Evolutionary conservation across 2,797 vertebrate species (phyloP).

Genomic region (Simalia tracyae): DNA sequence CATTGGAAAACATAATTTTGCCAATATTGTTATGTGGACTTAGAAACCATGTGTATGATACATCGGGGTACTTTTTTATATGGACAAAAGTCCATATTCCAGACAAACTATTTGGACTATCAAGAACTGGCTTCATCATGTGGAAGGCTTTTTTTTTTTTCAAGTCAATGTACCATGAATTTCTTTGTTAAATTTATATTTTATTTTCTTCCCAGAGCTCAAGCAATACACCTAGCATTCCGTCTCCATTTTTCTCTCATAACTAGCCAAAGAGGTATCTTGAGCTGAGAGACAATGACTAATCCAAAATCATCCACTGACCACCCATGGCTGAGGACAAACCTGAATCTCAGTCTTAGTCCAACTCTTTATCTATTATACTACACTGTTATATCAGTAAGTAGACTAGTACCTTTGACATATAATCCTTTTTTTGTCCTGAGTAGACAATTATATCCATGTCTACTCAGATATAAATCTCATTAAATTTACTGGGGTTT

Average conservation of each 20-base stretch:
- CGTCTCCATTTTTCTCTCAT: no score
- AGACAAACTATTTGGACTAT: background rate
- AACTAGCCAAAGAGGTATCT: no score
- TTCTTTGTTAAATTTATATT: background rate
- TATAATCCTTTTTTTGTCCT: no score
- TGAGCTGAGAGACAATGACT: no score
- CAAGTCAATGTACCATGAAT: background rate
- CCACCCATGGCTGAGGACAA: no score
- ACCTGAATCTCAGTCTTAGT: no score
- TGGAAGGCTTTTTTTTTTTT: background rate
- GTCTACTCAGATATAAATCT: background rate
- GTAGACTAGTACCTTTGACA: background rate
- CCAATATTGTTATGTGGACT: slow-evolving; percentile 43
- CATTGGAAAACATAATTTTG: slow-evolving; percentile 49
- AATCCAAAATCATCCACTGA: no score
- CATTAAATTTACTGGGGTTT: background rate
- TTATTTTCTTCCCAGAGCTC: background rate
- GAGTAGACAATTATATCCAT: background rate
- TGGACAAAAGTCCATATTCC: no score
- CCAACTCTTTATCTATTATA: no score
- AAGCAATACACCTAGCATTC: background rate
- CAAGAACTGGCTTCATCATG: background rate
- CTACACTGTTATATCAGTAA: no score
- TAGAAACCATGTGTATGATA: background rate
- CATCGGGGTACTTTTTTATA: no score